phyloP scores from a whole-genome alignment of 1,140 invertebrate species.

The Neodiprion pinetum region DNA sequence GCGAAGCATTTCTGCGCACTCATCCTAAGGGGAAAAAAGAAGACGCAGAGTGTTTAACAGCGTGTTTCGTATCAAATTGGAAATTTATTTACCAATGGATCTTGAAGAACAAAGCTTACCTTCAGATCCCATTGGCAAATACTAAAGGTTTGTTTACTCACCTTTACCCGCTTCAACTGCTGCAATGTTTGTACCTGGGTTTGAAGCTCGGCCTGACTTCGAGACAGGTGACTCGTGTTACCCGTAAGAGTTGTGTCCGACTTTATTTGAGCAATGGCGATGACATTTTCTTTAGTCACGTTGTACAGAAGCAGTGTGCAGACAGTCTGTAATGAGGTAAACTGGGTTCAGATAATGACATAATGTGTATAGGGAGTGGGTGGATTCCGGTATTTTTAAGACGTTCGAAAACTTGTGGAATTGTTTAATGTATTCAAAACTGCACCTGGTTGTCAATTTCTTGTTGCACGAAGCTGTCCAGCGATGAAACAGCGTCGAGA shows the following conservation, averaged over 20 bases:
- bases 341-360: background rate
- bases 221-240: constrained; percentile 36
- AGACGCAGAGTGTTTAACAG: background rate
- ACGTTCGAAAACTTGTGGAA: no score
- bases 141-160: constrained; percentile 38
- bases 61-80: background rate
- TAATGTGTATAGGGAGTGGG: no score
- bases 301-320: constrained; percentile 85
- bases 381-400: no score
- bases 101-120: background rate
- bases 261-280: constrained; percentile 80
- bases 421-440: no score
- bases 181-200: constrained; percentile 55
- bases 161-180: constrained; percentile 61
- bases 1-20: constrained; percentile 81
- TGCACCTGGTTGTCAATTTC: constrained; percentile 75
- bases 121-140: constrained; percentile 13
- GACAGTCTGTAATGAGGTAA: constrained; percentile 68
- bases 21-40: constrained; percentile 67
- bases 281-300: constrained; percentile 85
- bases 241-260: constrained; percentile 66
- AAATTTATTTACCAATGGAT: background rate
- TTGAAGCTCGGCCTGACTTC: constrained; percentile 30
- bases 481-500: constrained; percentile 78
- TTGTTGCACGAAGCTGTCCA: constrained; percentile 77